phyloP scores from a whole-genome alignment of 2,888 invertebrate genomes.

The Altica lythri region DNA sequence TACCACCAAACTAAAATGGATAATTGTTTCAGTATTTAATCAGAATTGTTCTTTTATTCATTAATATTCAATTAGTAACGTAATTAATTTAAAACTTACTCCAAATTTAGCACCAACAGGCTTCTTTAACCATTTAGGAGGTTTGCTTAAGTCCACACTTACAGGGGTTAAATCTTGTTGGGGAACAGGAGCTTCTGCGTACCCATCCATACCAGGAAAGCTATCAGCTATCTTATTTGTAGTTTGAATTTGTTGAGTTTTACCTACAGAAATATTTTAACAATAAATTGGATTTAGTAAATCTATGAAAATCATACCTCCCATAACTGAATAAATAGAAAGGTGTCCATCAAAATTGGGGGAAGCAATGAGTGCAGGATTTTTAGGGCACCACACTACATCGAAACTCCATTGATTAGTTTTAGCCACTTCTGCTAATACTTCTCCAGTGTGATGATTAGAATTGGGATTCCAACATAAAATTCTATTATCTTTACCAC shows the following conservation, averaged over 20 bases:
- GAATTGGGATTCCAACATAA: slow-evolving; percentile 95
- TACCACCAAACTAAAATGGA: slow-evolving; percentile 86
- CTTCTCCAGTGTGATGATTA: slow-evolving; percentile 65
- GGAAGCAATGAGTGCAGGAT: slow-evolving; percentile 83
- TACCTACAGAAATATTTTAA: slow-evolving; percentile 47
- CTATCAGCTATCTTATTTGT: slow-evolving; percentile 87
- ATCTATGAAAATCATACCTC: slow-evolving; percentile 58
- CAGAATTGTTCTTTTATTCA: neutral
- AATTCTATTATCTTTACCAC: slow-evolving; percentile 89
- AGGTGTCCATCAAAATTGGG: slow-evolving; percentile 88
- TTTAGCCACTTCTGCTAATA: slow-evolving; percentile 81
- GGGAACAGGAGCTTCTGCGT: slow-evolving; percentile 72
- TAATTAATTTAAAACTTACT: slow-evolving; percentile 60
- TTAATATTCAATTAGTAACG: neutral
- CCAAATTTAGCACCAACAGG: slow-evolving; percentile 83
- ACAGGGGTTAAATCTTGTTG: slow-evolving; percentile 56
- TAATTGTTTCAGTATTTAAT: neutral
- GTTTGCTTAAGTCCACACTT: slow-evolving; percentile 67
- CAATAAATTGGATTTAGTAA: neutral
- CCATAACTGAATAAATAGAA: slow-evolving; percentile 80
- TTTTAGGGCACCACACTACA: slow-evolving; percentile 87
- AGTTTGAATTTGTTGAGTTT: slow-evolving; percentile 62
- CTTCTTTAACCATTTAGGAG: slow-evolving; percentile 82
- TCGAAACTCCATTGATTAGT: slow-evolving; percentile 93
- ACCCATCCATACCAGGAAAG: slow-evolving; percentile 87